Base-by-base conservation (phyloP, 2,113 vertebrate species). In the Microcebus lehilahytsara region DNA sequence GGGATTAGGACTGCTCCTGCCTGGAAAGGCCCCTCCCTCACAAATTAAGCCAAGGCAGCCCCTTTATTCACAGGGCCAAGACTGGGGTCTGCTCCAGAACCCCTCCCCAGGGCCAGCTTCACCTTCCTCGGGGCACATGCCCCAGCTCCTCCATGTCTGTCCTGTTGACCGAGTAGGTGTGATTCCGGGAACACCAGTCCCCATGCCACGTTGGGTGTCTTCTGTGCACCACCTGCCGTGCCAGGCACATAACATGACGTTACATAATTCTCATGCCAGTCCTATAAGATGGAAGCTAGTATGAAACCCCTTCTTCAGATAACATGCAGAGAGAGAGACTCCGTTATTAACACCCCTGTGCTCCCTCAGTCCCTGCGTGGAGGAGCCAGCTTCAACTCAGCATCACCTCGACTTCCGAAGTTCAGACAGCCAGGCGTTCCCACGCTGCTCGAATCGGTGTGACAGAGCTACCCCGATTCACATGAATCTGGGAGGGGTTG, bases 151-250 rank as follows among this genome's bases (percentile, higher is more conserved):
- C 7, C 2, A 1, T 14, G 2, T 20, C 58, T 32, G 12, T 32
- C 42, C 16, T 56, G 27, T 5, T 30, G 40, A 42, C 67, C 56
- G 0, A 58, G 11, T 30, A 64, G 62, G 17, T 13, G 0, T n/a
- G 3, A 23, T 9, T 6, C 34, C 22, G 3, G 10, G 30, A 60
- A 46, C 1, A 10, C 58, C 12, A 4, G 42, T 27, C n/a, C 62
- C 23, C 9, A 4, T 14, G 11, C 17, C 16, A 14, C 7, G 16
- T 2, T 0, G 1, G 23, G 4, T 27, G 4, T 66, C 23, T 40
- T 0, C 23, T 9, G 1, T n/a, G 10, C 25, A 78, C 32, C 13
- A 3, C 46, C 25, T 0, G 0, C 49, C 0, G 0, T 79, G 53
- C n/a, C 42, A 0, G 19, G 27, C 27, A 32, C 3, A 22, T n/a